Percentiles rank a stretch among this genome's conserved stretches.
These are phyloP conservation scores for Catostomus latipinnis DNA, from an alignment of 2,797 vertebrate genomes.

Conservation along the genomic window DNA sequence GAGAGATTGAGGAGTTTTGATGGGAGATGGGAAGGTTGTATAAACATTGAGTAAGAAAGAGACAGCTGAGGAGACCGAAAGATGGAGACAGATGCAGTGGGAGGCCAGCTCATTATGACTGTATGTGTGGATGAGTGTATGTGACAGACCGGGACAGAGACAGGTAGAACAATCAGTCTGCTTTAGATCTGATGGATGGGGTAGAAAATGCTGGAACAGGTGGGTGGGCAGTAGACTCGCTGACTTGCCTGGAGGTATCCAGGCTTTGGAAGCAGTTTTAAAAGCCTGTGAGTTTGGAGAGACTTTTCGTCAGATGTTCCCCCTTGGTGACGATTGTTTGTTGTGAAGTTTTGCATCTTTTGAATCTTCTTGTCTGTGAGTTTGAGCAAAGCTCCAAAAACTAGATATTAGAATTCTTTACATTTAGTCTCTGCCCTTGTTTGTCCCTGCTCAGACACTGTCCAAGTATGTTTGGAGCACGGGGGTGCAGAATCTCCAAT, in stretches of 20 bases:
- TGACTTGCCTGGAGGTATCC: conserved; percentile 45
- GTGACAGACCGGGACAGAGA: conserved; percentile 69
- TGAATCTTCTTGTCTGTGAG: conserved; percentile 9
- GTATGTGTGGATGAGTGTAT: conserved; percentile 50
- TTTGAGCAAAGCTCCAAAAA: conserved; percentile 25
- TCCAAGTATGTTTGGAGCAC: conserved; percentile 80
- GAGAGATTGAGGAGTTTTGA: conserved; percentile 27
- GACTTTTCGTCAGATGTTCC: conserved; percentile 29
- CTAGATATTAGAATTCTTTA: conserved; percentile 16
- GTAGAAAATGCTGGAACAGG: conserved; percentile 43
- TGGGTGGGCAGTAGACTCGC: conserved; percentile 49
- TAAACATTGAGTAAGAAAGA: background rate
- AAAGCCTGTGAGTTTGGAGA: conserved; percentile 32
- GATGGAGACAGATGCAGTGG: background rate
- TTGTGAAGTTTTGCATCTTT: conserved; percentile 36
- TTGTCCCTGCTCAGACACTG: conserved; percentile 73
- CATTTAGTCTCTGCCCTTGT: background rate
- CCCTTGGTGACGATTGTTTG: conserved; percentile 20
- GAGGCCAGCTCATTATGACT: conserved; percentile 61
- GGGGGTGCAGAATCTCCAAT: conserved; percentile 70
- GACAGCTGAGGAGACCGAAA: conserved; percentile 8
- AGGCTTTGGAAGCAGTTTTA: conserved; percentile 43
- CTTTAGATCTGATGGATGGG: conserved; percentile 69
- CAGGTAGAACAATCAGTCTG: conserved; percentile 68
- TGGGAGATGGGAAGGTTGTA: conserved; percentile 11